phyloP scores from a whole-genome alignment of 1,140 invertebrate genomes.

The Macrocentrus cingulum region DNA sequence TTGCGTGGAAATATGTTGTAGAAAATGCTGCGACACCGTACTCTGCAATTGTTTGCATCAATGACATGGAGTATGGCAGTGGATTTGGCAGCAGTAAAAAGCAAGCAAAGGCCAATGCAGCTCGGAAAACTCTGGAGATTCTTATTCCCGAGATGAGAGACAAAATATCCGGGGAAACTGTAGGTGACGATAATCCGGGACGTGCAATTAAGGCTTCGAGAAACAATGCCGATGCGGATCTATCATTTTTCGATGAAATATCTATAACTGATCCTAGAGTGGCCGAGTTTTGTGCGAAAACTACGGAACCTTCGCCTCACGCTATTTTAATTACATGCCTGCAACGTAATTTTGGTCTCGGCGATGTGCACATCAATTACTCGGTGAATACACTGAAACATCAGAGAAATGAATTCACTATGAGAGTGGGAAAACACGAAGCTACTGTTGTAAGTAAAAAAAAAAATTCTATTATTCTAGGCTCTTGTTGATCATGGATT shows the following conservation, averaged over 20 bases:
- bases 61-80: slow-evolving; percentile 88
- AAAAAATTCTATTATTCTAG: not conserved
- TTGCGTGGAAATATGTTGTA: too few relatives aligned
- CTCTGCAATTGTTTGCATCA: slow-evolving; percentile 89
- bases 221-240: slow-evolving; percentile 52
- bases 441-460: slow-evolving; percentile 67
- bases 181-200: slow-evolving; percentile 56
- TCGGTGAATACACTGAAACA: slow-evolving; percentile 87
- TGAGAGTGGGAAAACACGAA: slow-evolving; percentile 91
- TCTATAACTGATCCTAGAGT: slow-evolving; percentile 91
- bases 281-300: slow-evolving; percentile 90
- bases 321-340: slow-evolving; percentile 90
- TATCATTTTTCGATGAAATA: slow-evolving; percentile 90
- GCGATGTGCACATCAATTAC: slow-evolving; percentile 85
- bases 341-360: slow-evolving; percentile 88
- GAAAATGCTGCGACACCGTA: slow-evolving; percentile 93
- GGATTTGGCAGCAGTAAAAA: slow-evolving; percentile 94
- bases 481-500: not conserved
- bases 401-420: slow-evolving; percentile 91
- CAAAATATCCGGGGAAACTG: slow-evolving; percentile 66
- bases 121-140: slow-evolving; percentile 85
- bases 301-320: slow-evolving; percentile 93
- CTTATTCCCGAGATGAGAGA: slow-evolving; percentile 92
- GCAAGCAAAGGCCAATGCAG: slow-evolving; percentile 91
- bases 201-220: slow-evolving; percentile 53